These are phyloP conservation scores for Ernsta delagoae DNA, from an alignment of 2,888 invertebrate genomes.

Conservation along the genomic window DNA sequence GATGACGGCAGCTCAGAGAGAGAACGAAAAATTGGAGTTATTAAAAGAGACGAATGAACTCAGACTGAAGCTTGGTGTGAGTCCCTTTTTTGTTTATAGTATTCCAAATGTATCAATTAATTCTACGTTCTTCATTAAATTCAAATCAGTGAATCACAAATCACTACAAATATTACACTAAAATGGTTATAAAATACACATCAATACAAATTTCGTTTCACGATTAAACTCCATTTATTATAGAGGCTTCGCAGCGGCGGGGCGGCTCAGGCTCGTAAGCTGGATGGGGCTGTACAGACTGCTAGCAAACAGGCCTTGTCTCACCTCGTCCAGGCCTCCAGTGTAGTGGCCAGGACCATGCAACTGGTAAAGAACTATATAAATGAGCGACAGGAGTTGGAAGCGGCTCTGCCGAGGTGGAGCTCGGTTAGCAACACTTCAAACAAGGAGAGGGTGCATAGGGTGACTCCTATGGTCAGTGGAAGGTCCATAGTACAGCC, in stretches of 20 bases:
- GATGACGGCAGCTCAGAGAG: conserved; percentile 66
- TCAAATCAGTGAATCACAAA: too few relatives aligned
- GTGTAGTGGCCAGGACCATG: conserved; percentile 61
- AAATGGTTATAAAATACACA: too few relatives aligned
- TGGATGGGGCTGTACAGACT: conserved; percentile 64
- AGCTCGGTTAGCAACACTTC: conserved; percentile 63
- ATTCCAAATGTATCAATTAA: neutral
- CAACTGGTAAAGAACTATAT: conserved; percentile 62
- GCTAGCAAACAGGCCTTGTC: conserved; percentile 64
- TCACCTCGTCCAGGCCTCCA: conserved; percentile 68
- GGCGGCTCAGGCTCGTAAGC: conserved; percentile 56
- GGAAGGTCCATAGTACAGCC: conserved; percentile 75
- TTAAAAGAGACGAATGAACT: conserved; percentile 75
- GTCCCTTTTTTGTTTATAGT: conserved; percentile 42
- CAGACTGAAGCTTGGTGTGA: conserved; percentile 71
- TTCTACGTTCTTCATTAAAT: neutral
- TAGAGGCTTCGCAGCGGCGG: conserved; percentile 69
- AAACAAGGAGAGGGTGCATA: conserved; percentile 60
- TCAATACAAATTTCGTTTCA: too few relatives aligned
- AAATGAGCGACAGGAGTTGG: conserved; percentile 58
- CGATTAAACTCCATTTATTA: too few relatives aligned
- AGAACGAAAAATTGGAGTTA: conserved; percentile 70
- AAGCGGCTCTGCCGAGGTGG: conserved; percentile 61
- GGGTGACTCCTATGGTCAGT: conserved; percentile 70
- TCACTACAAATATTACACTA: too few relatives aligned